Percentiles rank a stretch among this genome's conserved stretches.
Conservation (phyloP, 2,888 invertebrate species). For the Andrena praecox region DNA sequence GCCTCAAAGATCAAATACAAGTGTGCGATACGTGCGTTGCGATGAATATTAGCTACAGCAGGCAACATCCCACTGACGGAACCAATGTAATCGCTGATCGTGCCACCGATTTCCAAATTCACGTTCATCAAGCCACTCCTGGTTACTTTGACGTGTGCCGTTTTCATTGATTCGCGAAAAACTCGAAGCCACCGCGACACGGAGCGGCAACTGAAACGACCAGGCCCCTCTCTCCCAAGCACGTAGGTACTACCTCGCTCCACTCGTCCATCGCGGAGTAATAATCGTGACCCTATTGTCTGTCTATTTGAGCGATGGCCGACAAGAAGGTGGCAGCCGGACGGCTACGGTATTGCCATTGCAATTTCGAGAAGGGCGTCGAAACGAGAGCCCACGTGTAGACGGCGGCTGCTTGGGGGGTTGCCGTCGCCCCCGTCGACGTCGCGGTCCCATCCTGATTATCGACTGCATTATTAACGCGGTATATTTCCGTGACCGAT, state of each 20-base stretch:
- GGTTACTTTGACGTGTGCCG: no score
- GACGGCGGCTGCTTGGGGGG: background rate
- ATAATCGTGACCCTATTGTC: slow-evolving; percentile 34
- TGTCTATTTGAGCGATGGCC: slow-evolving; percentile 37
- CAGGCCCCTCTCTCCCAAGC: no score
- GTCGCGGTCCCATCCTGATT: slow-evolving; percentile 60
- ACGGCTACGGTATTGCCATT: background rate
- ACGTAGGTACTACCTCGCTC: background rate
- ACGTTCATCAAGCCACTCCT: no score
- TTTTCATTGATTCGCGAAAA: no score
- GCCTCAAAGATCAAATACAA: no score
- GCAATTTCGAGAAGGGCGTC: slow-evolving; percentile 26
- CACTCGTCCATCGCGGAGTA: slow-evolving; percentile 8
- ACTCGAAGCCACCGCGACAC: no score
- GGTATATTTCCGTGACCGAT: slow-evolving; percentile 76
- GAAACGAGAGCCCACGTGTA: background rate
- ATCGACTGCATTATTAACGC: slow-evolving; percentile 76
- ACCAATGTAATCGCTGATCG: no score
- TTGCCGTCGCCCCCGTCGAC: slow-evolving; percentile 1
- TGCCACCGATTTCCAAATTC: no score
- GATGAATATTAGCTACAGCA: no score
- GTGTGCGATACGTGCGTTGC: no score
- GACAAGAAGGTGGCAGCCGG: slow-evolving; percentile 6
- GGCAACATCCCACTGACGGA: no score
- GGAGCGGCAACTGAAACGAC: no score